phyloP scores from a whole-genome alignment of 2,113 vertebrate genomes.

The Columba livia region DNA sequence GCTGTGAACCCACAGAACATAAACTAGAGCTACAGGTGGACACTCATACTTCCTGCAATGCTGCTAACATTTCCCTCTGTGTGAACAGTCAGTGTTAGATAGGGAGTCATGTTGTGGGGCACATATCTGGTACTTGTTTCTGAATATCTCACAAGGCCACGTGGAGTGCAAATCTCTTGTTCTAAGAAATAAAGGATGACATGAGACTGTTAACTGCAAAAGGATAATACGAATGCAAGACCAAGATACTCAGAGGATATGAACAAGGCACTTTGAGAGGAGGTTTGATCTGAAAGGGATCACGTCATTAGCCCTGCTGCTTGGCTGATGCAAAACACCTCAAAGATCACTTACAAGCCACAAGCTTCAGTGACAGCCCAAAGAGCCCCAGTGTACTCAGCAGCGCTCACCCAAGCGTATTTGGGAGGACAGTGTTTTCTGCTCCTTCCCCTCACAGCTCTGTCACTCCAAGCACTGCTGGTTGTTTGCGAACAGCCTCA shows the following conservation, averaged over 20 bases:
- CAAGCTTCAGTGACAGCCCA: background rate
- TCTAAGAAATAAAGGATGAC: background rate
- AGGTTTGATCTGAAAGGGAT: background rate
- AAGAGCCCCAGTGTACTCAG: background rate
- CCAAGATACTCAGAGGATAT: background rate
- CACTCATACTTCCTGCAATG: background rate
- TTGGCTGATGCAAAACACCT: background rate
- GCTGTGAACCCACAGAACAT: background rate
- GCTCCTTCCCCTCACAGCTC: background rate
- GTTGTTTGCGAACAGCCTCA: background rate
- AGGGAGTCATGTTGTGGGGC: background rate
- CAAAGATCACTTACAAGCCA: background rate
- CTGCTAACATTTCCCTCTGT: background rate
- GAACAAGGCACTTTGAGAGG: background rate
- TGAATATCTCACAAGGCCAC: background rate
- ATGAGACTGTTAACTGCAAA: background rate
- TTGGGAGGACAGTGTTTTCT: background rate
- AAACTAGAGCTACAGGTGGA: background rate
- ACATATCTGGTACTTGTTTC: background rate
- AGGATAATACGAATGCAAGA: background rate
- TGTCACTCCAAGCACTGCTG: background rate
- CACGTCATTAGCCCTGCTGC: background rate
- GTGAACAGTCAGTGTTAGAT: background rate
- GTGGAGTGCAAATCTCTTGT: background rate
- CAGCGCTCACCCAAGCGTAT: rapidly evolving